These are phyloP conservation scores for Clusia tigrina DNA, from an alignment of 2,888 invertebrate genomes.

Conservation along the genomic window DNA sequence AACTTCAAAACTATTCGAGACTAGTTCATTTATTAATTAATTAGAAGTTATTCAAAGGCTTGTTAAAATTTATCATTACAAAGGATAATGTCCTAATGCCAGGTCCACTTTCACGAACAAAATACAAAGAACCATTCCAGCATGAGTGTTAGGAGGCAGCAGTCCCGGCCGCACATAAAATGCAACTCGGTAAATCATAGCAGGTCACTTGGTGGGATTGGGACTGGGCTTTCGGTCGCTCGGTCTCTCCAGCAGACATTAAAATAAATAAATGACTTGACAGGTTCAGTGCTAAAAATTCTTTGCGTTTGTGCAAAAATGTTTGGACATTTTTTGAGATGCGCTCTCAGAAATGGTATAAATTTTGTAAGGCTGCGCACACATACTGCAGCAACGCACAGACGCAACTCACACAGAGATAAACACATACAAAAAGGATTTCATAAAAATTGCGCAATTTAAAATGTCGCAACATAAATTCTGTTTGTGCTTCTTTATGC, in stretches of 20 bases:
- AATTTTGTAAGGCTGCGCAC: conserved; percentile 42
- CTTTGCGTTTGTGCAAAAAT: conserved; percentile 45
- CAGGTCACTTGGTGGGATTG: background rate
- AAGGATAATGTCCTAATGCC: too few species aligned
- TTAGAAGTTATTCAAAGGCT: too few species aligned
- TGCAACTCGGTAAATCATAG: conserved; percentile 1
- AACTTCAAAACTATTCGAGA: too few species aligned
- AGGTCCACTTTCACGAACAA: too few species aligned
- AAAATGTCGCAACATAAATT: conserved; percentile 65
- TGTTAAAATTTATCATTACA: too few species aligned
- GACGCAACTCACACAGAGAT: conserved; percentile 42
- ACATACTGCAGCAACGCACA: conserved; percentile 29
- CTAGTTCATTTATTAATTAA: too few species aligned
- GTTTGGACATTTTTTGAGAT: conserved; percentile 41
- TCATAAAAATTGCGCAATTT: conserved; percentile 65
- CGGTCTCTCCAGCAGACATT: conserved; percentile 51
- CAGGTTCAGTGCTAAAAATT: conserved; percentile 53
- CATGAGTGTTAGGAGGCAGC: too few species aligned
- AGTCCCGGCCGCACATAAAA: background rate
- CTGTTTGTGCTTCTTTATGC: conserved; percentile 57
- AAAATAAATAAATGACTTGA: conserved; percentile 60
- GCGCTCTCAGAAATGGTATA: conserved; percentile 33
- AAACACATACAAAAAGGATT: conserved; percentile 58
- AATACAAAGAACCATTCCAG: too few species aligned
- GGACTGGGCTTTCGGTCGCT: conserved; percentile 26